These are phyloP conservation scores for Vanessa cardui DNA, from an alignment of 2,888 invertebrate species.

Conservation along the genomic window DNA sequence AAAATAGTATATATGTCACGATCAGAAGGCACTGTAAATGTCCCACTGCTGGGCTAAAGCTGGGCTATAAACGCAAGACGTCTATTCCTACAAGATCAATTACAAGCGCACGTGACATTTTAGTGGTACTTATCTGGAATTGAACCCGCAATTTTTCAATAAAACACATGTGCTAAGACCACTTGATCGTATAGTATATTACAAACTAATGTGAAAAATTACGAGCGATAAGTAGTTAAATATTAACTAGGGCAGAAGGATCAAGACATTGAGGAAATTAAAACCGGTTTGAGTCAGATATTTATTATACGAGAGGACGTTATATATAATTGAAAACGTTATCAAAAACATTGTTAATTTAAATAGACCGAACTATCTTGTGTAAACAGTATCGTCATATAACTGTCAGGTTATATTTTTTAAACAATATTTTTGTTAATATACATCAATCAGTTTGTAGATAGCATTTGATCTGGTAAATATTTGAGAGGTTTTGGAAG, in stretches of 20 bases:
- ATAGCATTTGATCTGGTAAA: too few relatives aligned
- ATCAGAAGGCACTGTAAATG: too few relatives aligned
- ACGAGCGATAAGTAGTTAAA: background rate
- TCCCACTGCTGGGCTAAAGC: too few relatives aligned
- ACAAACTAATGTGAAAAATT: background rate
- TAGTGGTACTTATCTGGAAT: too few relatives aligned
- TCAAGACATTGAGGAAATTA: conserved; percentile 21
- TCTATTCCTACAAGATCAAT: too few relatives aligned
- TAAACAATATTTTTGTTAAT: background rate
- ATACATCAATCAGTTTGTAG: background rate
- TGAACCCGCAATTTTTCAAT: too few relatives aligned
- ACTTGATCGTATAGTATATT: background rate
- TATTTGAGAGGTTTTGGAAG: too few relatives aligned
- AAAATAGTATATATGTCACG: too few relatives aligned
- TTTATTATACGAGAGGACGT: background rate
- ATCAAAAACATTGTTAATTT: background rate
- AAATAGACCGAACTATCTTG: background rate
- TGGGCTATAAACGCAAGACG: too few relatives aligned
- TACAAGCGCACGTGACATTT: too few relatives aligned
- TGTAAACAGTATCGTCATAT: background rate
- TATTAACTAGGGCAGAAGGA: conserved; percentile 25
- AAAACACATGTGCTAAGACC: too few relatives aligned
- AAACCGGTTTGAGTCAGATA: conserved; percentile 15
- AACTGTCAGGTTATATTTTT: background rate
- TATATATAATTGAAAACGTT: background rate